These are phyloP conservation scores for Palloptera scutellata DNA, from an alignment of 2,888 invertebrate species.

Conservation along the genomic window DNA sequence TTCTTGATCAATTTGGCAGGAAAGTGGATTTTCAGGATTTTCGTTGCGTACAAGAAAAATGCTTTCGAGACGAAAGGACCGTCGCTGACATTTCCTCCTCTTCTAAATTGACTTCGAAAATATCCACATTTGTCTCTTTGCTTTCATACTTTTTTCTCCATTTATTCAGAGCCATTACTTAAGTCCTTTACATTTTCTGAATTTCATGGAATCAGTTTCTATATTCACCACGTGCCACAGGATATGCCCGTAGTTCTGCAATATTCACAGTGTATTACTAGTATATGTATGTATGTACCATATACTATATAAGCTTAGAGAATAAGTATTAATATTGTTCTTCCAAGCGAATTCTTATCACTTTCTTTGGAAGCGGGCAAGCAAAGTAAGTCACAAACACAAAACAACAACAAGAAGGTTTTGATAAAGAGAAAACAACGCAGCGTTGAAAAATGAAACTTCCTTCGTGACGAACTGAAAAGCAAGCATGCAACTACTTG, in stretches of 20 bases:
- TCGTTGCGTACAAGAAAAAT: too few species aligned
- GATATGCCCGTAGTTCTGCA: too few species aligned
- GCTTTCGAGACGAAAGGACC: too few species aligned
- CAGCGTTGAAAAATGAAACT: not conserved
- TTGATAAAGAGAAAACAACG: constrained; percentile 15
- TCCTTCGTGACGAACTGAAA: not conserved
- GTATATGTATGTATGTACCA: too few species aligned
- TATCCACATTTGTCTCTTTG: too few species aligned
- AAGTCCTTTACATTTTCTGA: not conserved
- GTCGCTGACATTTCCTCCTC: too few species aligned
- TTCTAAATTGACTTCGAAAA: too few species aligned
- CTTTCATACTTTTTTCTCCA: constrained; percentile 2
- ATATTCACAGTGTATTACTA: too few species aligned
- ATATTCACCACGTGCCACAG: not conserved
- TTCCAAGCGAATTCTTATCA: not conserved
- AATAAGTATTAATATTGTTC: not conserved
- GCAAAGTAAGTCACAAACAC: not conserved
- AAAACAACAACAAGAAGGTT: not conserved
- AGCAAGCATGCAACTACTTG: not conserved
- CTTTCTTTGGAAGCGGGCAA: not conserved
- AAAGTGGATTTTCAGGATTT: too few species aligned
- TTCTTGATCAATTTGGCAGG: too few species aligned
- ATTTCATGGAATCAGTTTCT: constrained; percentile 8
- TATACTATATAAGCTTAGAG: too few species aligned
- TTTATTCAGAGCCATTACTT: not conserved